phyloP scores from a whole-genome alignment of 2,797 vertebrate species.

The Monodelphis domestica region DNA sequence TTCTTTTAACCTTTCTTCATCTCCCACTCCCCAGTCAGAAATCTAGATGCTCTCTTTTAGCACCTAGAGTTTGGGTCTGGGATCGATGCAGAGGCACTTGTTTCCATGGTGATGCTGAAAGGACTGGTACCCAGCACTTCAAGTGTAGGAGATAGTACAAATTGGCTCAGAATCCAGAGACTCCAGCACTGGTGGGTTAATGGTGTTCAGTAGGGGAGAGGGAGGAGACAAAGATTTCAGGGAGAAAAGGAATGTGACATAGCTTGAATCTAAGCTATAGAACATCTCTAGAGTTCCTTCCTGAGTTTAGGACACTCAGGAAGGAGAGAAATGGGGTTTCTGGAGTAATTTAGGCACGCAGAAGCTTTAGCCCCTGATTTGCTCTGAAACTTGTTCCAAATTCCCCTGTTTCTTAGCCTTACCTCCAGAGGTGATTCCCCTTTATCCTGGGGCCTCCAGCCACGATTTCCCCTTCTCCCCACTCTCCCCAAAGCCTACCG shows the following conservation, averaged over 20 bases:
- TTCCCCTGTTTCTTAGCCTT: neutral
- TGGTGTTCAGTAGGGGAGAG: neutral
- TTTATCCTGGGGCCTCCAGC: neutral
- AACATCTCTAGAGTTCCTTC: constrained; percentile 32
- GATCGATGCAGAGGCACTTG: constrained; percentile 67
- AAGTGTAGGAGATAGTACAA: constrained; percentile 71
- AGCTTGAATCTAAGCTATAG: constrained; percentile 25
- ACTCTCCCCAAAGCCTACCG: neutral
- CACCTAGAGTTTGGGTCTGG: constrained; percentile 58
- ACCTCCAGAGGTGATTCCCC: no score
- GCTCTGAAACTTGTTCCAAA: constrained; percentile 23
- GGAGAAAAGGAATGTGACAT: constrained; percentile 49
- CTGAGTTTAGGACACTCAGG: neutral
- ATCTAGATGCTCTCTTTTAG: constrained; percentile 58
- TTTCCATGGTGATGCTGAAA: constrained; percentile 75
- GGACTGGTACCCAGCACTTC: constrained; percentile 51
- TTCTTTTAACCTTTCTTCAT: constrained; percentile 23
- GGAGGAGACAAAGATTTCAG: neutral
- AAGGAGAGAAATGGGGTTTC: neutral
- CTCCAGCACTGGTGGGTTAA: constrained; percentile 36
- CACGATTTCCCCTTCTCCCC: neutral
- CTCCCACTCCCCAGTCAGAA: constrained; percentile 27
- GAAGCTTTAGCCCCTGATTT: neutral
- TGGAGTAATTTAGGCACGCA: neutral
- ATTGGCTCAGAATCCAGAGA: constrained; percentile 67